A percentile compares a stretch with the other conserved stretches of the same genome.
Conservation (phyloP, 1,140 invertebrate species). For the Leptestheria dahalacensis region DNA sequence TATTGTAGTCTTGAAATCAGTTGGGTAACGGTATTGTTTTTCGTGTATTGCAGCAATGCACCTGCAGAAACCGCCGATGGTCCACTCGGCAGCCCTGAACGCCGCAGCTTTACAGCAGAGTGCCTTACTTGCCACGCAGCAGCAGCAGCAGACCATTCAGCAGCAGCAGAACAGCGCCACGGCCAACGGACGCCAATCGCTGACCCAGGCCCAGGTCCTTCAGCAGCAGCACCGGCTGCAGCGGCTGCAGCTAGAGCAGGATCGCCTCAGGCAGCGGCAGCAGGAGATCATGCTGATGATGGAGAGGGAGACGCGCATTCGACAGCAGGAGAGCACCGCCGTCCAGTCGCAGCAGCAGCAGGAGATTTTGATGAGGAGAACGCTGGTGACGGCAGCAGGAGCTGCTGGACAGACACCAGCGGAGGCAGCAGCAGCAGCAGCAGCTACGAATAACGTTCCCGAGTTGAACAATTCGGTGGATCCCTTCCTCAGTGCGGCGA, state of each 20-base stretch:
- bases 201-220: conserved; percentile 28
- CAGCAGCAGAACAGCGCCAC: conserved; percentile 14
- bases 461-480: not conserved
- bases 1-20: conserved; percentile 5
- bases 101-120: conserved; percentile 27
- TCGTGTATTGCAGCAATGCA: conserved; percentile 41
- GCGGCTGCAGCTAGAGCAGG: conserved; percentile 69
- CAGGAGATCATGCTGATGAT: conserved; percentile 69
- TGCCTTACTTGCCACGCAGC: conserved; percentile 24
- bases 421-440: not conserved
- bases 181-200: conserved; percentile 25
- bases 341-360: not conserved
- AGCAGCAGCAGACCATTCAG: conserved; percentile 14
- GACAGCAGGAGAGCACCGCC: conserved; percentile 3
- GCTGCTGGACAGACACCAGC: not conserved
- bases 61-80: conserved; percentile 49
- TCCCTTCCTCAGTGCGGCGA: conserved; percentile 5
- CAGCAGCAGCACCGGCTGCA: conserved; percentile 64
- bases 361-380: conserved; percentile 1
- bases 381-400: not conserved
- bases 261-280: conserved; percentile 67
- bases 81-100: conserved; percentile 30
- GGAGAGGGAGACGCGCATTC: conserved; percentile 12
- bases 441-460: not conserved
- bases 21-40: conserved; percentile 6